Base-by-base conservation (phyloP, 2,888 invertebrate species). In the Sinotaia quadrata region DNA sequence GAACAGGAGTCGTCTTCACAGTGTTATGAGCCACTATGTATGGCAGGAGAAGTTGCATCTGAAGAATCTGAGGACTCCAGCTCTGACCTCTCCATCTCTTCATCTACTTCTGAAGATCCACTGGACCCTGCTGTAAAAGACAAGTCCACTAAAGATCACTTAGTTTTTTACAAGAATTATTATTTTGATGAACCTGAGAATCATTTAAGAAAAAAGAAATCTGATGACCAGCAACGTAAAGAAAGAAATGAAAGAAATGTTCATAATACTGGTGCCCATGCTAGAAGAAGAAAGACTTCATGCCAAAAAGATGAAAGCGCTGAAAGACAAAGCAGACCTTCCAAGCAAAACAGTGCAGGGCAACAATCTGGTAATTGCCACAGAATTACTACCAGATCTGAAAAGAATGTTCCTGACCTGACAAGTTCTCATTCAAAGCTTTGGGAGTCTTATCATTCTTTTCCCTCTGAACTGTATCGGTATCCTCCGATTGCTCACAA, bases 151-250 rank as follows among this genome's bases (percentile, higher is more conserved):
- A 44, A 31, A 12, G 18, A 21, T 21, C 49, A 41, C 18, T 18
- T 41, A 12, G 41, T 61, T 34, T 61, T 49, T 27, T 61, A 51
- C 27, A 37, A 61, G 34, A 61, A 61, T 27, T 33, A 61, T 24
- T 27, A 61, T 36, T 27, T 51, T 24, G 51, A 47, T 47, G 61
- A 61, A 8, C 27, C 15, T 15, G 0, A 4, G 1, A 8, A 10
- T 21, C 2, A 27, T 18, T n/a, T 18, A 8, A 34, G 29, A 2
- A 12, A n/a, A 8, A 51, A 61, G 51, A 61, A 49, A 34, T n/a
- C n/a, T n/a, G n/a, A n/a, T n/a, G n/a, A n/a, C n/a, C n/a, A n/a
- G n/a, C n/a, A n/a, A n/a, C n/a, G n/a, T n/a, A n/a, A n/a, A n/a
- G n/a, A n/a, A n/a, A n/a, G n/a, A n/a, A n/a, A n/a, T n/a, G n/a